Evolutionary conservation across 2,113 vertebrate species (phyloP), one percentile per base, ranked within the genome.

Genomic region (Xerus inauris): DNA sequence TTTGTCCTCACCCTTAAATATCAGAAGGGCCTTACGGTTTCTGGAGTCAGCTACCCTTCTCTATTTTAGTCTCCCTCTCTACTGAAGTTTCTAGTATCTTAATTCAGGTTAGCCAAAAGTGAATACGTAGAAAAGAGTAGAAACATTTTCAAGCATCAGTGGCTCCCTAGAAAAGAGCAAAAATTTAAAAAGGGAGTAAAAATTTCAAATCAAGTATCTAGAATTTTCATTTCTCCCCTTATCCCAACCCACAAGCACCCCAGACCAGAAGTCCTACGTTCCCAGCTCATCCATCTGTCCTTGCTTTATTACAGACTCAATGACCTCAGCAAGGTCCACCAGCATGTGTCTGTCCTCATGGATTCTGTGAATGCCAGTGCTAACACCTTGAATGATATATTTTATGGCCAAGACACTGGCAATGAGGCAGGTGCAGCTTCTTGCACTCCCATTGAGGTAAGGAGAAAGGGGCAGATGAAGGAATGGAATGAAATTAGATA

Each of bases 311-410:
- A 85, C 92, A 98, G 97, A 96, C 94, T 98, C 89, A 94, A 89
- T 92, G 77, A 95, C 93, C 84, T 98, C 67, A 97, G 90, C 77
- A 98, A 98, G 95, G 85, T 97, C 80, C 94, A 97, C 90, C 97
- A 97, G 90, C 97, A 98, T 73, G 93, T 97, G 67, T 97, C 97
- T 96, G 90, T 98, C 65, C 97, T 97, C 84, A 97, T 96, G 96
- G 97, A 96, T 90, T 97, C 96, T 96, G 95, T 96, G 71, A 97
- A 95, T 54, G 80, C 95, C 85, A 97, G 92, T 87, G 90, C 91
- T 89, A 87, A 90, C 30, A 91, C 92, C 47, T 47, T 98, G 81
- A 97, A 96, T 24, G 77, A 95, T 26, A 20, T 89, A 65, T 96
- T 97, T 94, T 96, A 98, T 51, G 67, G 72, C 38, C 94, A 97